Evolutionary conservation across 1,140 invertebrate species (phyloP).

Genomic region (Teleogryllus occipitalis): DNA sequence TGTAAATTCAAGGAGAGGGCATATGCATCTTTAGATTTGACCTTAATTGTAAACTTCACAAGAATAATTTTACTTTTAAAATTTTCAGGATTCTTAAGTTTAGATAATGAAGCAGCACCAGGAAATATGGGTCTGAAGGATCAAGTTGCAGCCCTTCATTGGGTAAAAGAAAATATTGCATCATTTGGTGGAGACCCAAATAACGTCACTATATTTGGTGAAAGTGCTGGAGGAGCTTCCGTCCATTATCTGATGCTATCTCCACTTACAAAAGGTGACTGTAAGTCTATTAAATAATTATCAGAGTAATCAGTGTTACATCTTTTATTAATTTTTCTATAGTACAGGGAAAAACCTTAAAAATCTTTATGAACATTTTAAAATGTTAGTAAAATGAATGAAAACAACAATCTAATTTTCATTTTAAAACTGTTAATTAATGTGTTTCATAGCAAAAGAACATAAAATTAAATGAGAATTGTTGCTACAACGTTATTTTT

Average conservation of each 20-base stretch:
- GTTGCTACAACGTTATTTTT: no score
- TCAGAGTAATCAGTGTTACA: no score
- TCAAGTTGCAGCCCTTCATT: constrained; percentile 80
- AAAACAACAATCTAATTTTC: no score
- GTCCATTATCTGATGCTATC: constrained; percentile 79
- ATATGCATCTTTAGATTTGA: no score
- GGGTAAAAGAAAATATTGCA: constrained; percentile 83
- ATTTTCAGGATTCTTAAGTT: constrained; percentile 76
- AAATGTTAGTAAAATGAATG: no score
- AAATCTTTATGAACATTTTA: no score
- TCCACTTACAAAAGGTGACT: constrained; percentile 53
- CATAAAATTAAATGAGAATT: no score
- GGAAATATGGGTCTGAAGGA: constrained; percentile 96
- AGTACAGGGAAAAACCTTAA: no score
- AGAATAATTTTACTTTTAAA: neutral
- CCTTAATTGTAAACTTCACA: neutral
- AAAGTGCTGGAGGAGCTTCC: constrained; percentile 83
- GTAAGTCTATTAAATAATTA: neutral
- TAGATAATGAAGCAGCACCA: constrained; percentile 81
- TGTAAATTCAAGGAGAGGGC: no score
- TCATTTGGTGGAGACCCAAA: constrained; percentile 82
- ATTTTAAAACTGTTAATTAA: no score
- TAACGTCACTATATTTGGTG: constrained; percentile 85
- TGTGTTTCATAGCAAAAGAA: no score
- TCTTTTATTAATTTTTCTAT: no score